These are phyloP conservation scores for Microhierax caerulescens DNA, from an alignment of 2,797 vertebrate species.

Conservation along the genomic window DNA sequence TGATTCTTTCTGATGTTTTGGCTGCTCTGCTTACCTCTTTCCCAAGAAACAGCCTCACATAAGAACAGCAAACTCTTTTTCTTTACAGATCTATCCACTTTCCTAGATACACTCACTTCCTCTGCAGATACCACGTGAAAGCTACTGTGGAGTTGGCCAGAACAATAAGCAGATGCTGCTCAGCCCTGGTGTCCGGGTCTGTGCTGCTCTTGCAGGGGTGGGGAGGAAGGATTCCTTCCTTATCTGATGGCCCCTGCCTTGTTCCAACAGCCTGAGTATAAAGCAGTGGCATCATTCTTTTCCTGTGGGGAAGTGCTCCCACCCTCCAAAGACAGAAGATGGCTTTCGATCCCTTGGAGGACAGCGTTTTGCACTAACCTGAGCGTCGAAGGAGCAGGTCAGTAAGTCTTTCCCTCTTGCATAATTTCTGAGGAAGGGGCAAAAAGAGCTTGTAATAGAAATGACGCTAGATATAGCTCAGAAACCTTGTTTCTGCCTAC, in stretches of 20 bases:
- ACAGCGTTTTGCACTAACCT: background rate
- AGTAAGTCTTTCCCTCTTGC: background rate
- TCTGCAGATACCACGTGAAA: background rate
- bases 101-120: background rate
- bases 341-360: background rate
- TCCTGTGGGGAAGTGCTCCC: background rate
- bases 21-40: background rate
- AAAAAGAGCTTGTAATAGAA: background rate
- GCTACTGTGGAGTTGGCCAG: background rate
- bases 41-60: background rate
- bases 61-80: background rate
- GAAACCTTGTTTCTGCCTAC: background rate
- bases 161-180: background rate
- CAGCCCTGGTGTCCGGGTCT: background rate
- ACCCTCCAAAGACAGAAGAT: background rate
- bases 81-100: background rate
- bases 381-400: background rate
- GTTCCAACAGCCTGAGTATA: background rate
- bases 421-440: background rate
- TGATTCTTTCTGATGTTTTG: background rate
- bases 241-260: background rate
- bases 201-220: fast-evolving
- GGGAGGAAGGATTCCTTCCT: background rate
- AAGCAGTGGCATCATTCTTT: background rate
- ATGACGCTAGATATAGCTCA: background rate